Base-by-base conservation (phyloP, 2,888 invertebrate genomes). In the Lasiommata megera region DNA sequence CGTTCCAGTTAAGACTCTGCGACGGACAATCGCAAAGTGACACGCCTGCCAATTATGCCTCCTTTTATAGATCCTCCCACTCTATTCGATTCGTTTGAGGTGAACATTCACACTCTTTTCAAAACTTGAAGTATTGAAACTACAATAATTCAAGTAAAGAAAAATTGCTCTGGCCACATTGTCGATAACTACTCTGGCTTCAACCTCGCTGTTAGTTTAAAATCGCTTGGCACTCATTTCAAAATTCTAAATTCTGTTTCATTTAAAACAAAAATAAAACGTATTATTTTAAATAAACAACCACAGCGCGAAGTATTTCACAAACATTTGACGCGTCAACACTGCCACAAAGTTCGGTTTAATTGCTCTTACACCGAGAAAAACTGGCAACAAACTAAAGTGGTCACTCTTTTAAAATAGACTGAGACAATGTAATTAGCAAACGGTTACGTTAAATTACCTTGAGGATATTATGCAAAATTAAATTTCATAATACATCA, bases 21-120 rank as follows among this genome's bases (percentile, higher is more conserved):
- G 62, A 48, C 60, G 57, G 60, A 54, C 48, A 60, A 52, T 57
- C 60, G 60, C 38, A 62, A 60, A 62, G 62, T 62, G 60, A 48
- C 52, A 57, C 54, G 50, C 12, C 54, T 60, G 62, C 62, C 62
- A 62, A 60, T 56, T 47, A 57, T 48, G 40, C 41, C 46, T 54
- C 54, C 60, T 62, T 55, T 57, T 62, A 62, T 62, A 60, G 60
- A 41, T 9, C 36, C 44, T 36, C 53, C 44, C 53, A 60, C 62
- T 54, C 60, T 23, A 23, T 23, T 23, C 23, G 31, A 40, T 52
- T 57, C 46, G 28, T 34, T 14, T 18, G 56, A 61, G 36, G 52
- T 40, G 41, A 58, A 55, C 36, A 61, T 48, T 40, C 36, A 56
- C 54, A 52, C 47, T 60, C 23, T 57, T 54, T 47, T 54, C 47